phyloP scores from a whole-genome alignment of 2,113 vertebrate species.

The Lepisosteus osseus region DNA sequence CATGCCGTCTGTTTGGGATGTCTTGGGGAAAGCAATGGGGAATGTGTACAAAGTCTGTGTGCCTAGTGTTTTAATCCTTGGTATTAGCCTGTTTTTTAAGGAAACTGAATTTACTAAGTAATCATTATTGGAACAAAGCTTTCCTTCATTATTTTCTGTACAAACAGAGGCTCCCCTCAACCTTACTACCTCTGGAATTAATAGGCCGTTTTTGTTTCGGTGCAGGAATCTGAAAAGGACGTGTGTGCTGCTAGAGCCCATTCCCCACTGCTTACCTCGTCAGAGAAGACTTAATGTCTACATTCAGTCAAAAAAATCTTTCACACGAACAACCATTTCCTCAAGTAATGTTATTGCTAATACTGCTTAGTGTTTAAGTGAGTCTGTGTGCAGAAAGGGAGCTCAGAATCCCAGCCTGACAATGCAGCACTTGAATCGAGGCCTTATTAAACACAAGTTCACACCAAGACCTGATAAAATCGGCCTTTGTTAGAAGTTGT shows the following conservation, averaged over 20 bases:
- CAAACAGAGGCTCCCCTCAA: too few species aligned
- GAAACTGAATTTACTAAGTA: neutral
- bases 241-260: slow-evolving; percentile 18
- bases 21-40: neutral
- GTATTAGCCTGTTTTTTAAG: neutral
- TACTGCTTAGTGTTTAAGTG: neutral
- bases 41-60: neutral
- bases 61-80: neutral
- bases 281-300: neutral
- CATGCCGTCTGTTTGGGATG: neutral
- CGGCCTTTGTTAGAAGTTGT: too few species aligned
- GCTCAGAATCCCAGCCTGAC: slow-evolving; percentile 39
- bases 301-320: neutral
- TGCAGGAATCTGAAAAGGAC: slow-evolving; percentile 24
- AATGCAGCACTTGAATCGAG: slow-evolving; percentile 54
- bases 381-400: slow-evolving; percentile 24
- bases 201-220: neutral
- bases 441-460: slow-evolving; percentile 17
- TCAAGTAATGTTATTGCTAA: slow-evolving; percentile 11
- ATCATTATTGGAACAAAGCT: neutral
- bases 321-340: neutral
- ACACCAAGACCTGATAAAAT: slow-evolving; percentile 4
- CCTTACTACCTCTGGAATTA: too few species aligned
- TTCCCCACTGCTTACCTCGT: neutral
- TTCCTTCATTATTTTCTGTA: slow-evolving; percentile 13